phyloP scores from a whole-genome alignment of 2,797 vertebrate genomes.

The Labeo calbasu region DNA sequence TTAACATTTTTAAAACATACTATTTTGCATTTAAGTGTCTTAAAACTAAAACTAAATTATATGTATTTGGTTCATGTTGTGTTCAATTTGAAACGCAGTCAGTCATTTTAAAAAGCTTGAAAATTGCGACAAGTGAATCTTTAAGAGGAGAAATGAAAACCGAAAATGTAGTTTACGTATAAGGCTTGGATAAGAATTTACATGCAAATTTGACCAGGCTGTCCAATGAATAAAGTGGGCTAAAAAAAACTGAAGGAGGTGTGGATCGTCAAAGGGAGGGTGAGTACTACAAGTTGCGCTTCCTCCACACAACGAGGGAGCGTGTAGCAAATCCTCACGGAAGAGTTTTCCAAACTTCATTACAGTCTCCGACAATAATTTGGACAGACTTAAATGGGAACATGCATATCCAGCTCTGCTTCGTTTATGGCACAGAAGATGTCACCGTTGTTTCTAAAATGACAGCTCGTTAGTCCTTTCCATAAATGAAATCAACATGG shows the following conservation, averaged over 20 bases:
- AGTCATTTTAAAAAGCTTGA: not conserved
- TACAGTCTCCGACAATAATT: not conserved
- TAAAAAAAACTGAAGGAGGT: constrained; percentile 9
- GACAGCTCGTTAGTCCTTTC: not conserved
- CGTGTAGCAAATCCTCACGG: constrained; percentile 7
- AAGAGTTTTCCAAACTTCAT: not conserved
- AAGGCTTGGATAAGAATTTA: not conserved
- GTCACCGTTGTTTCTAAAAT: constrained; percentile 31
- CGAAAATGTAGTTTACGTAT: not conserved
- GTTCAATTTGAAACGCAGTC: not conserved
- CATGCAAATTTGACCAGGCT: not conserved
- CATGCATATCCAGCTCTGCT: not conserved
- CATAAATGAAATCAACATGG: constrained; percentile 40
- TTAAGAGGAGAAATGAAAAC: not conserved
- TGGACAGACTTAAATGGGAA: constrained; percentile 25
- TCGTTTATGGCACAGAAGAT: constrained; percentile 38
- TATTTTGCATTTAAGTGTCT: not conserved
- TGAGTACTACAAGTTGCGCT: not conserved
- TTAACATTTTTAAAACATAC: not conserved
- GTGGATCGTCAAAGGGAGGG: not conserved
- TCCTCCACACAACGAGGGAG: constrained; percentile 20
- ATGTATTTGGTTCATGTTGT: not conserved
- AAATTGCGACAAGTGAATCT: not conserved
- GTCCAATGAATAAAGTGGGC: not conserved
- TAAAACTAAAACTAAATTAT: not conserved